Conservation (phyloP, 2,797 vertebrate genomes). For the Phalloptychus januarius region DNA sequence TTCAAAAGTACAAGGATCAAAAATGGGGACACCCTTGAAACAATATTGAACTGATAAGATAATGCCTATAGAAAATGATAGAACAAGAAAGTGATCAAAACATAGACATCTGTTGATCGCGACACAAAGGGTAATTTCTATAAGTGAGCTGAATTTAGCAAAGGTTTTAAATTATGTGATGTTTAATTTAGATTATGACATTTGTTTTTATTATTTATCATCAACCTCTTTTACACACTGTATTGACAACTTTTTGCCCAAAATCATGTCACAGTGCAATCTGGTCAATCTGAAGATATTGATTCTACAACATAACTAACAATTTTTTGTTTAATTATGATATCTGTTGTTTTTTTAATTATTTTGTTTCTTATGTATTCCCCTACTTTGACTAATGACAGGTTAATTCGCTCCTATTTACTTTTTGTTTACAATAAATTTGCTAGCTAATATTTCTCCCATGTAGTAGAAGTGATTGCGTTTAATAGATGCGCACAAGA, state of each 20-base stretch:
- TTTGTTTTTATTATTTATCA: neutral
- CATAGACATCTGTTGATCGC: neutral
- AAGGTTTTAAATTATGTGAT: neutral
- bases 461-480: neutral
- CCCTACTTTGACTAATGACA: neutral
- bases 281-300: neutral
- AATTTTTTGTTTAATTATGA: neutral
- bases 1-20: neutral
- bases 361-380: neutral
- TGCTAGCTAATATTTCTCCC: conserved; percentile 4
- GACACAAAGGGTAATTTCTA: neutral
- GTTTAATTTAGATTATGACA: neutral
- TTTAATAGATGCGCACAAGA: conserved; percentile 1
- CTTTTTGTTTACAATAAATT: conserved; percentile 12
- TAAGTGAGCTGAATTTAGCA: neutral
- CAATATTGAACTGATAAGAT: neutral
- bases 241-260: neutral
- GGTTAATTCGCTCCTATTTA: conserved; percentile 17
- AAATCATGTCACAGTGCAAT: neutral
- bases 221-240: neutral
- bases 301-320: neutral
- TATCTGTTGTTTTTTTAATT: neutral
- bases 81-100: neutral
- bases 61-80: neutral
- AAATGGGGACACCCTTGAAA: neutral